Evolutionary conservation across 2,888 invertebrate species (phyloP).

Genomic region (Xestia sexstrigata): DNA sequence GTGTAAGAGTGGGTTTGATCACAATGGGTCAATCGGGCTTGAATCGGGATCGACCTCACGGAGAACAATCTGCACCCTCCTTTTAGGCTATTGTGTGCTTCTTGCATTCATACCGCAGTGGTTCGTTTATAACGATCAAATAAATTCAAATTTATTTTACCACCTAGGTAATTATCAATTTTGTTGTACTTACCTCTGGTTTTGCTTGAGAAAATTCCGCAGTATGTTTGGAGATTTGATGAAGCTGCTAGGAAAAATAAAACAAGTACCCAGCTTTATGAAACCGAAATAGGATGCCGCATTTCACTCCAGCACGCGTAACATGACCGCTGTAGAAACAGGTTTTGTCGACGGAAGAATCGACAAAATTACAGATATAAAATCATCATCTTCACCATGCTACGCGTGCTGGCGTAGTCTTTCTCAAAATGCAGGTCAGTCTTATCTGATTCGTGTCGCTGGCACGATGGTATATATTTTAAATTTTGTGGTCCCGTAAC

Average conservation of each 20-base stretch:
- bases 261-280: neutral
- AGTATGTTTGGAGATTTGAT: neutral
- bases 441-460: neutral
- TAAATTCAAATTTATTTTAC: constrained; percentile 17
- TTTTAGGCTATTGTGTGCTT: constrained; percentile 34
- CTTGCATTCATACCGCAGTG: constrained; percentile 44
- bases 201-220: neutral
- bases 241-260: neutral
- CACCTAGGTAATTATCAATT: neutral
- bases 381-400: too few relatives aligned
- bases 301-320: neutral
- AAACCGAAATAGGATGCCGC: neutral
- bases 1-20: constrained; percentile 27
- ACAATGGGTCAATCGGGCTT: constrained; percentile 53
- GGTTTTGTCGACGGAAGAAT: too few relatives aligned
- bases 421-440: neutral
- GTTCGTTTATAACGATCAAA: constrained; percentile 28
- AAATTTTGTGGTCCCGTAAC: neutral
- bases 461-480: neutral
- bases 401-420: neutral
- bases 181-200: neutral
- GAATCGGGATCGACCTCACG: constrained; percentile 33
- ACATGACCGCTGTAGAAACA: too few relatives aligned
- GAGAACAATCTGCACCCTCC: constrained; percentile 45
- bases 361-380: too few relatives aligned